These are phyloP conservation scores for Chymomyza fuscimana DNA, from an alignment of 2,888 invertebrate genomes.

Conservation along the genomic window DNA sequence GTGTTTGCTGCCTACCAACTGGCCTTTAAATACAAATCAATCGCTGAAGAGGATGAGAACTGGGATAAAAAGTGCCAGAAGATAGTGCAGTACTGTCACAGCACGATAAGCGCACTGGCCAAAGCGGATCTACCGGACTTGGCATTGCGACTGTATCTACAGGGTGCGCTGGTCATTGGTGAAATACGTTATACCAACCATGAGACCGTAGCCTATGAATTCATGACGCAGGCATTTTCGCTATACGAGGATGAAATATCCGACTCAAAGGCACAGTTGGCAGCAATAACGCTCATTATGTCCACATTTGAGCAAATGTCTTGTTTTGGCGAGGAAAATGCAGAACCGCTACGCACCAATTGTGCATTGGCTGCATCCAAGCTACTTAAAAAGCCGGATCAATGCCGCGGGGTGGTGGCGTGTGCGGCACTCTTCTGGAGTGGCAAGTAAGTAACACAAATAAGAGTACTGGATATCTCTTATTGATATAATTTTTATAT, in stretches of 20 bases:
- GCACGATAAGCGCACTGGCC: constrained; percentile 94
- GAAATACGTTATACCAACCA: constrained; percentile 96
- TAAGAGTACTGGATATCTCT: neutral
- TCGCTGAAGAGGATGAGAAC: constrained; percentile 93
- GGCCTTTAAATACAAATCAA: constrained; percentile 89
- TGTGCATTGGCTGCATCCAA: constrained; percentile 98
- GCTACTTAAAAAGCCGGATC: constrained; percentile 98
- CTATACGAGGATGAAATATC: constrained; percentile 99
- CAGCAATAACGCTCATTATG: constrained; percentile 96
- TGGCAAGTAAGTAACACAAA: constrained; percentile 82
- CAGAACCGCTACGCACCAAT: constrained; percentile 96
- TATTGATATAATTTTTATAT: neutral
- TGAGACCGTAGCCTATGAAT: constrained; percentile 99
- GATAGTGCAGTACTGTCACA: constrained; percentile 98
- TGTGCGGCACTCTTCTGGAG: constrained; percentile 99
- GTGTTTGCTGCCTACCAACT: constrained; percentile 96
- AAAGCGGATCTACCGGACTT: constrained; percentile 97
- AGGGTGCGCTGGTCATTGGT: constrained; percentile 96
- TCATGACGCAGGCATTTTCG: constrained; percentile 95
- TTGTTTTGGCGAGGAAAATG: constrained; percentile 97
- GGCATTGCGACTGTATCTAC: constrained; percentile 94
- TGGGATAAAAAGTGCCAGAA: constrained; percentile 99
- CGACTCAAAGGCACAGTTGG: constrained; percentile 97
- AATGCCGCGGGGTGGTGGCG: constrained; percentile 95
- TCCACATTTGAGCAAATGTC: constrained; percentile 97